phyloP scores from a whole-genome alignment of 2,797 vertebrate genomes.

The Girardinus metallicus region DNA sequence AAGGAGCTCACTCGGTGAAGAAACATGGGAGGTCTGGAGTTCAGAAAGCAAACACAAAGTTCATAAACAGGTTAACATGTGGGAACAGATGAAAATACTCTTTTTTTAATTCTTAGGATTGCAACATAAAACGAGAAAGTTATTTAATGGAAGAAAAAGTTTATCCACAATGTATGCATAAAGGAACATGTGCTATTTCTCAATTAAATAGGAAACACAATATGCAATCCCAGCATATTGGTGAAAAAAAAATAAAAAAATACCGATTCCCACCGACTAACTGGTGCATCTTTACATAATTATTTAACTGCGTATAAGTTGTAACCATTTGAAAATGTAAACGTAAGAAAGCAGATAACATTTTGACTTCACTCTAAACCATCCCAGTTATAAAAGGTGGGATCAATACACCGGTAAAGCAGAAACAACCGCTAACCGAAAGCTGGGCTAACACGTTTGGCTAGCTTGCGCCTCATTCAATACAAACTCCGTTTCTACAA shows the following conservation, averaged over 20 bases:
- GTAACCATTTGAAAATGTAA: not conserved
- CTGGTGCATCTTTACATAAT: not conserved
- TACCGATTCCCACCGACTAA: not conserved
- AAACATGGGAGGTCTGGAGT: constrained; percentile 86
- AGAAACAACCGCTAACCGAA: not conserved
- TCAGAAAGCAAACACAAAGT: not conserved
- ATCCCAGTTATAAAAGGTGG: not conserved
- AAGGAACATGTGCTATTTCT: not conserved
- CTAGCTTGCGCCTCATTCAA: not conserved
- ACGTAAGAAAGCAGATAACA: not conserved
- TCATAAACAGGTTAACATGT: not conserved
- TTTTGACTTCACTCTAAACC: too few relatives aligned
- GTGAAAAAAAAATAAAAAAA: too few relatives aligned
- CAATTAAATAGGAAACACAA: not conserved
- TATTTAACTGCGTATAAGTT: not conserved
- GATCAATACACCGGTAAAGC: not conserved
- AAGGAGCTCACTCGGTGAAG: constrained; percentile 81
- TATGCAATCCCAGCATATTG: not conserved
- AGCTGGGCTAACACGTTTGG: not conserved
- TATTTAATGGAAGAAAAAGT: not conserved
- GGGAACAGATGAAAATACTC: not conserved
- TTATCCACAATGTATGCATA: not conserved
- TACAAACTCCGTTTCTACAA: not conserved
- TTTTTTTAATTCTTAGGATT: not conserved
- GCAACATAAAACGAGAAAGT: not conserved